These are phyloP conservation scores for Chaetodon trifasciatus DNA, from an alignment of 2,797 vertebrate species.

Conservation along the genomic window DNA sequence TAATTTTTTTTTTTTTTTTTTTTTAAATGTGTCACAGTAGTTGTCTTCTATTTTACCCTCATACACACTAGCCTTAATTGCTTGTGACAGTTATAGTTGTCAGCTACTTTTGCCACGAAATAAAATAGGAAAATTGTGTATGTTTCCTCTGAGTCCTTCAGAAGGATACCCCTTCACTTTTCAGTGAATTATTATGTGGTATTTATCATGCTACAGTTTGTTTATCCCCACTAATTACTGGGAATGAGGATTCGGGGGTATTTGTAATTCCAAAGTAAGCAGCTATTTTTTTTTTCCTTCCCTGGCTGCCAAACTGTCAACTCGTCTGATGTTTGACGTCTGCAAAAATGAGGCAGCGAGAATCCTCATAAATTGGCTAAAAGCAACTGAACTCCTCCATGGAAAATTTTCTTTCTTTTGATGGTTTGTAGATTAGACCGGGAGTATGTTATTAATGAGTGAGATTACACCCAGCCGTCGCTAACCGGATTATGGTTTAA, in stretches of 20 bases:
- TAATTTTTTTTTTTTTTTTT: no score
- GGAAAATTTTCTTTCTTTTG: slow-evolving; percentile 63
- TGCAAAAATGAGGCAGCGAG: slow-evolving; percentile 66
- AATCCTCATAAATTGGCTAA: slow-evolving; percentile 59
- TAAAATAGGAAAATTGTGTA: neutral
- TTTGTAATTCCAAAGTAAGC: slow-evolving; percentile 48
- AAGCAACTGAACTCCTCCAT: slow-evolving; percentile 59
- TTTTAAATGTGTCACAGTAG: neutral
- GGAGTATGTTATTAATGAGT: slow-evolving; percentile 77
- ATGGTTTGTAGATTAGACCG: slow-evolving; percentile 73
- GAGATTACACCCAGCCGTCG: slow-evolving; percentile 76
- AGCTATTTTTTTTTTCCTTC: slow-evolving; percentile 9
- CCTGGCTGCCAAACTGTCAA: slow-evolving; percentile 62
- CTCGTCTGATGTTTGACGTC: slow-evolving; percentile 56
- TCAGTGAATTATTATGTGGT: slow-evolving; percentile 34
- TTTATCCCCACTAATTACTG: slow-evolving; percentile 65
- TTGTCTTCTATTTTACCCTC: neutral
- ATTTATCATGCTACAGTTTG: slow-evolving; percentile 56
- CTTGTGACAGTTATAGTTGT: neutral
- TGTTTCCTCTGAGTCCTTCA: slow-evolving; percentile 22
- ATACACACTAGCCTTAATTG: neutral
- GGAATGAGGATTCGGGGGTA: slow-evolving; percentile 41
- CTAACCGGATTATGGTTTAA: slow-evolving; percentile 82
- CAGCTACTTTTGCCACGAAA: neutral
- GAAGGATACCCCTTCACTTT: slow-evolving; percentile 26